These are phyloP conservation scores for Turnix velox DNA, from an alignment of 2,113 vertebrate species.

Conservation along the genomic window DNA sequence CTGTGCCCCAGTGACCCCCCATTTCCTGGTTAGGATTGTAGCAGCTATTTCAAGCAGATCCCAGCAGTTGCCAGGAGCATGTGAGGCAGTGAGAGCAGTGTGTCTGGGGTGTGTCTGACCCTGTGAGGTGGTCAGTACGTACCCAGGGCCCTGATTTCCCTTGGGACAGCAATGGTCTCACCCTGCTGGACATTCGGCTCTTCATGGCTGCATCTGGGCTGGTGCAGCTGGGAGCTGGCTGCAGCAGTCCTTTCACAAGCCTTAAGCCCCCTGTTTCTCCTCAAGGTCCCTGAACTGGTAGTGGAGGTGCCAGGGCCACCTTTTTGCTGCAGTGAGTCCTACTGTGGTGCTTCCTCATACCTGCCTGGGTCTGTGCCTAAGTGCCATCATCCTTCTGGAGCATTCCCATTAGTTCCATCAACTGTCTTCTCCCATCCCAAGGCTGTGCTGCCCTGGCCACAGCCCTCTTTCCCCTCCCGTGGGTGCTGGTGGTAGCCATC, in stretches of 20 bases:
- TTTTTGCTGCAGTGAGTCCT: background rate
- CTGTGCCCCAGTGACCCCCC: fast-evolving
- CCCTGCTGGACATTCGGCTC: background rate
- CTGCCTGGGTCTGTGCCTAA: background rate
- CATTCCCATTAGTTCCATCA: background rate
- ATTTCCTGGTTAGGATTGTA: fast-evolving
- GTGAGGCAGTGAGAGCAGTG: background rate
- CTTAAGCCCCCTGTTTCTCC: background rate
- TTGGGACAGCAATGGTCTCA: background rate
- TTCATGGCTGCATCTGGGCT: background rate
- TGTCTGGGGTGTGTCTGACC: background rate
- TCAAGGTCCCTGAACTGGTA: background rate
- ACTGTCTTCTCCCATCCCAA: background rate
- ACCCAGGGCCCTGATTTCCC: background rate
- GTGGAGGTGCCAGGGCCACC: background rate
- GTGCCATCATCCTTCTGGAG: background rate
- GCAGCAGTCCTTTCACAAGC: background rate
- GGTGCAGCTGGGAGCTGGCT: background rate
- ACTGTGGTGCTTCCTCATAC: fast-evolving
- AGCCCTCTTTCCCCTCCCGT: background rate
- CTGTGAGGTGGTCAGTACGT: background rate
- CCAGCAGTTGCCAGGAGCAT: background rate
- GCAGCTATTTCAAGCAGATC: background rate
- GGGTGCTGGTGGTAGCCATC: background rate
- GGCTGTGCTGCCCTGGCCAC: fast-evolving